Conservation (phyloP, 2,113 vertebrate species). For the Lucifuga dentata region DNA sequence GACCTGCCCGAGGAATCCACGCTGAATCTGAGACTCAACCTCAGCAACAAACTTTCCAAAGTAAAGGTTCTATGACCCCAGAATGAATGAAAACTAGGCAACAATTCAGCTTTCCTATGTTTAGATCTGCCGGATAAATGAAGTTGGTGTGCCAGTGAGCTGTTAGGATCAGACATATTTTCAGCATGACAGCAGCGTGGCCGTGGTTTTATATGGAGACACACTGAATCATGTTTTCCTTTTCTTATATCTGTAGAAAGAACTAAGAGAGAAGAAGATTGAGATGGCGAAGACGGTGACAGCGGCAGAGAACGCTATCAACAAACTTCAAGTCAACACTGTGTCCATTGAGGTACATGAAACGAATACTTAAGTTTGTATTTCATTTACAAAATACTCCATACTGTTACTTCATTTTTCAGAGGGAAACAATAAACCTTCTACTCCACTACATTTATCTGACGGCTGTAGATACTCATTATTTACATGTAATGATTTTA, state of each 20-base stretch:
- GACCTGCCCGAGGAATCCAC: slow-evolving; percentile 69
- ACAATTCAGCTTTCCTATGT: neutral
- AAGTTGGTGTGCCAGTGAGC: neutral
- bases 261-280: slow-evolving; percentile 76
- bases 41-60: neutral
- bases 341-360: slow-evolving; percentile 86
- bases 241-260: slow-evolving; percentile 68
- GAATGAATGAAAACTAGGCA: neutral
- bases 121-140: slow-evolving; percentile 1
- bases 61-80: neutral
- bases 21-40: neutral
- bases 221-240: neutral
- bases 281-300: slow-evolving; percentile 81
- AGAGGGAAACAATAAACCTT: too few relatives aligned
- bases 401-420: too few relatives aligned
- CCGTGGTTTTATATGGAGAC: slow-evolving; percentile 5
- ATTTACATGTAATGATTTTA: too few relatives aligned
- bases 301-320: slow-evolving; percentile 85
- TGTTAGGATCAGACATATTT: neutral
- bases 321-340: slow-evolving; percentile 85
- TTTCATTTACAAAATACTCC: too few relatives aligned
- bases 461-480: too few relatives aligned
- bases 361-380: too few relatives aligned
- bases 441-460: too few relatives aligned
- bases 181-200: neutral